These are phyloP conservation scores for Drosophila bunnanda DNA, from an alignment of 2,888 invertebrate genomes.

Conservation along the genomic window DNA sequence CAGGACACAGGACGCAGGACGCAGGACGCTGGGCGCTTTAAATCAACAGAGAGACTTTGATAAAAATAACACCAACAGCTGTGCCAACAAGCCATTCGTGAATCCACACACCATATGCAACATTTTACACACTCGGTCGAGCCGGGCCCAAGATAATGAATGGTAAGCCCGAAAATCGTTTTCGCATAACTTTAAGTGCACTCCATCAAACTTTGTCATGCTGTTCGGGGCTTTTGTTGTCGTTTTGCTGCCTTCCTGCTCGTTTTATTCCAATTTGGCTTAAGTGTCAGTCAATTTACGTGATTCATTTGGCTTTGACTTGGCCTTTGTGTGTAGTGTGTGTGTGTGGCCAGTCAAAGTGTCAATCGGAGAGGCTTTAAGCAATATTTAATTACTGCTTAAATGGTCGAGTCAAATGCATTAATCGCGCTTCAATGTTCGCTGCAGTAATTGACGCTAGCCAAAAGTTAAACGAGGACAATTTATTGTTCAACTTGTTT, in stretches of 20 bases:
- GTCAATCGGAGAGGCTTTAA: slow-evolving; percentile 44
- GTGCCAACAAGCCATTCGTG: slow-evolving; percentile 36
- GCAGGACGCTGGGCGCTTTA: slow-evolving; percentile 36
- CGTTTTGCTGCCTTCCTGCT: slow-evolving; percentile 25
- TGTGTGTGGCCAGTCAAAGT: slow-evolving; percentile 44
- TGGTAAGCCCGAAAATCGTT: slow-evolving; percentile 36
- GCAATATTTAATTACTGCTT: slow-evolving; percentile 42
- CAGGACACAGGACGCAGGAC: background rate
- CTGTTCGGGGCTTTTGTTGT: slow-evolving; percentile 16
- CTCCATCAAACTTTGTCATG: slow-evolving; percentile 50
- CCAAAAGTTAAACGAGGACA: slow-evolving; percentile 5
- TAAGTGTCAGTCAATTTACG: slow-evolving; percentile 51
- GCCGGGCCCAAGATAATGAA: slow-evolving; percentile 23
- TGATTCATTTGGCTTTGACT: slow-evolving; percentile 34
- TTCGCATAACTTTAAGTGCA: slow-evolving; percentile 48
- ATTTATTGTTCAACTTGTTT: background rate
- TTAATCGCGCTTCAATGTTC: slow-evolving; percentile 16
- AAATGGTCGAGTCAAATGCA: slow-evolving; percentile 32
- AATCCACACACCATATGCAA: slow-evolving; percentile 18
- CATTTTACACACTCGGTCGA: slow-evolving; percentile 2
- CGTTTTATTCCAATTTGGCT: slow-evolving; percentile 43
- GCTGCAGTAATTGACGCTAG: slow-evolving; percentile 33
- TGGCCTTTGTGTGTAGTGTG: slow-evolving; percentile 4
- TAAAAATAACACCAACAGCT: slow-evolving; percentile 58
- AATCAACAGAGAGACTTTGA: slow-evolving; percentile 58